A percentile compares a stretch with the other conserved stretches of the same genome.
These are phyloP conservation scores for Brachyrhaphis roseni DNA, from an alignment of 2,797 vertebrate species.

Conservation along the genomic window DNA sequence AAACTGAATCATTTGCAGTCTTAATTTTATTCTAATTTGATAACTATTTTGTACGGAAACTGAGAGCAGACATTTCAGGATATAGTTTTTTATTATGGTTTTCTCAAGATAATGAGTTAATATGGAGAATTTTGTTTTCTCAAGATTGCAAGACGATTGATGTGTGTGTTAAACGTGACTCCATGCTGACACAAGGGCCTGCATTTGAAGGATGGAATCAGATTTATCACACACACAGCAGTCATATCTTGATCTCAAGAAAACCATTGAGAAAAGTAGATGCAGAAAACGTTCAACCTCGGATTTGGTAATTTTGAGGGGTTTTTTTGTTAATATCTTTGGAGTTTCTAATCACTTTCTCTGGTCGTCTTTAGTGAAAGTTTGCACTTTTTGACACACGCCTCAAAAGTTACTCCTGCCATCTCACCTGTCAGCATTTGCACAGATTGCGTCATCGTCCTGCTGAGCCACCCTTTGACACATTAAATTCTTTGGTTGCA, in stretches of 20 bases:
- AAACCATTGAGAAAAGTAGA: too few species aligned
- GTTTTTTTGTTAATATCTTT: not conserved
- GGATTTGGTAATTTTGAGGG: not conserved
- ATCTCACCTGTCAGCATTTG: conserved; percentile 73
- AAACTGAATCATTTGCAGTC: not conserved
- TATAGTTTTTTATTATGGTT: too few species aligned
- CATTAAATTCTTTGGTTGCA: conserved; percentile 70
- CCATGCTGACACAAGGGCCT: too few species aligned
- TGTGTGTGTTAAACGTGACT: too few species aligned
- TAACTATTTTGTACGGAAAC: not conserved
- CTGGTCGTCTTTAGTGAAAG: not conserved
- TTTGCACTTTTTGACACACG: not conserved
- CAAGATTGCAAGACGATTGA: too few species aligned
- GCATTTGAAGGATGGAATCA: too few species aligned
- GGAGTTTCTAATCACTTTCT: conserved; percentile 2
- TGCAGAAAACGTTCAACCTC: too few species aligned
- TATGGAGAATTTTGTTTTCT: too few species aligned
- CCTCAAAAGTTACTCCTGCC: conserved; percentile 23
- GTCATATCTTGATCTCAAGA: too few species aligned
- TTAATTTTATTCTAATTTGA: not conserved
- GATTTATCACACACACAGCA: too few species aligned
- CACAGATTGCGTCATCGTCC: conserved; percentile 62
- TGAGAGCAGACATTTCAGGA: too few species aligned
- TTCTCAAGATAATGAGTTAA: too few species aligned
- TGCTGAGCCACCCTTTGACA: conserved; percentile 56